Evolutionary conservation across 2,797 vertebrate genomes (phyloP), one percentile per base, ranked within the genome.

Genomic region (Sciurus carolinensis): DNA sequence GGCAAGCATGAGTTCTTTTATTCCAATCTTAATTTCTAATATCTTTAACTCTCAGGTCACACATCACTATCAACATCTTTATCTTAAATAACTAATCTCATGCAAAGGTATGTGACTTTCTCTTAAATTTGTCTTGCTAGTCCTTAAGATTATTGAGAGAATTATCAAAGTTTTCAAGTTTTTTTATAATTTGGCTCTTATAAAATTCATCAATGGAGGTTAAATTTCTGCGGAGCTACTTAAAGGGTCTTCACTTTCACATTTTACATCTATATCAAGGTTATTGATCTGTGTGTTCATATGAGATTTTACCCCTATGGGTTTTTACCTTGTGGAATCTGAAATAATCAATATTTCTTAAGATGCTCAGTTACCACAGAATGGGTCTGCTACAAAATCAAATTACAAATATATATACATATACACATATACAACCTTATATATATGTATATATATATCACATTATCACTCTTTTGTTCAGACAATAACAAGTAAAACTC

Each of bases 221-320:
- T 85, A 95, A 96, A 50, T 24, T 47, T 69, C 12, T 17, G 62
- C 77, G 24, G 22, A 10, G 14, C 18, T 95, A 67, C 3, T 52
- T 30, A 62, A 59, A 36, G 1, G 11, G n/a, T 30, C 64, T 94
- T 80, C 47, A 69, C 18, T 90, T 90, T 86, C n/a, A 64, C 5
- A 66, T 80, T 83, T 95, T 50, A 90, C 33, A 90, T 64, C 4
- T 47, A 13, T 82, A 28, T 87, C 4, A 64, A 42, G 0, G 11
- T 59, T 87, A 87, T 72, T 92, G 47, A 95, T 80, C 82, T 33
- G 71, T 81, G 15, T 15, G 2, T 87, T 92, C 76, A 90, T 66
- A 47, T 28, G 57, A 80, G 24, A 2, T 80, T 85, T 94, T 92
- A 52, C 6, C n/a, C 24, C 7, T 57, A 44, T 39, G 28, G 30